phyloP scores from a whole-genome alignment of 2,888 invertebrate genomes.

The Tethea ocularis region DNA sequence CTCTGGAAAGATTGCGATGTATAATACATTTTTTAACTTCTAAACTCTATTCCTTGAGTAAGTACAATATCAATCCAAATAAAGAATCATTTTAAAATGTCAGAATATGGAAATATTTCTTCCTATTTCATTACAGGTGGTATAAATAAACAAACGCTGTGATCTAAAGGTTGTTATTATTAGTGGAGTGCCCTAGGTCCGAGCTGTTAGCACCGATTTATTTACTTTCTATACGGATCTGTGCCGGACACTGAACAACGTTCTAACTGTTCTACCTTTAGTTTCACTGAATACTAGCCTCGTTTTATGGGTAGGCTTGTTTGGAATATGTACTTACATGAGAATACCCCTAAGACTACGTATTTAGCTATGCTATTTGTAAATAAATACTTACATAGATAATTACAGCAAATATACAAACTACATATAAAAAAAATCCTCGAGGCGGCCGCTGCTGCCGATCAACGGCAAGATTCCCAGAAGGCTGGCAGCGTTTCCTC shows the following conservation, averaged over 20 bases:
- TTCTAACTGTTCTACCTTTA: slow-evolving; percentile 28
- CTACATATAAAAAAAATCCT: too few relatives aligned
- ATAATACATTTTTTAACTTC: too few relatives aligned
- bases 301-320: background rate
- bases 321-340: background rate
- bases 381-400: too few relatives aligned
- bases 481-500: too few relatives aligned
- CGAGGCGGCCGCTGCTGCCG: too few relatives aligned
- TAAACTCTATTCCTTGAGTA: too few relatives aligned
- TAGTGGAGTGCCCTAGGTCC: slow-evolving; percentile 19
- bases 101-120: background rate
- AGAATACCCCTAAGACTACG: background rate
- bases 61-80: too few relatives aligned
- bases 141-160: slow-evolving; percentile 10
- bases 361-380: background rate
- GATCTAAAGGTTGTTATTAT: slow-evolving; percentile 11
- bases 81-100: background rate
- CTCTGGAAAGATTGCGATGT: too few relatives aligned
- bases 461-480: too few relatives aligned
- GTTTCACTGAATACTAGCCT: slow-evolving; percentile 7
- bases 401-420: too few relatives aligned
- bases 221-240: slow-evolving; percentile 54
- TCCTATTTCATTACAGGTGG: background rate
- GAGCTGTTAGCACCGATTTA: slow-evolving; percentile 48
- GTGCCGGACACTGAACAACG: slow-evolving; percentile 19